Evolutionary conservation across 37 sponge, comb jelly and placozoan genomes (phyloP).

Genomic region (Cliona cf. orientalis): DNA sequence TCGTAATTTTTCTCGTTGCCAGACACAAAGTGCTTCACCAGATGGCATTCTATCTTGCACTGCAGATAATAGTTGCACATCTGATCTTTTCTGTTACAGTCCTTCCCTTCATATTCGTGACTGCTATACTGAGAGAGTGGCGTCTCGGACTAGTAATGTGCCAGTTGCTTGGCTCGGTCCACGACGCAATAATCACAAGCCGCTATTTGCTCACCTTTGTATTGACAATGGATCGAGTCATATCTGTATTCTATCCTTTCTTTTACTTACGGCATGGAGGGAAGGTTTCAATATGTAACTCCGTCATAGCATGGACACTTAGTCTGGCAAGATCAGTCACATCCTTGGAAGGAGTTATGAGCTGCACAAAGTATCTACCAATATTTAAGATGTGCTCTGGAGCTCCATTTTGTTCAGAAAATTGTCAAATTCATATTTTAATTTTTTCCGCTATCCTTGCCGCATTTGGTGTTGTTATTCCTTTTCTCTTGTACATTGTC

Average conservation of each 20-base stretch:
- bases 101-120: not conserved
- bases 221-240: constrained; percentile 7
- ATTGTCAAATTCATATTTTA: no score
- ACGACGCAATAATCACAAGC: not conserved
- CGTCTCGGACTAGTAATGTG: not conserved
- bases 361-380: no score
- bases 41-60: not conserved
- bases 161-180: not conserved
- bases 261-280: not conserved
- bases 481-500: no score
- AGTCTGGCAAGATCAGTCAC: no score
- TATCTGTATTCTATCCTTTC: constrained; percentile 7
- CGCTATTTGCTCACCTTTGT: not conserved
- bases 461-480: no score
- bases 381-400: no score
- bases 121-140: not conserved
- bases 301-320: no score
- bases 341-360: no score
- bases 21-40: not conserved
- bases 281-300: no score
- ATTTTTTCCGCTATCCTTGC: no score
- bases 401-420: no score
- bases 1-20: not conserved
- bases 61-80: constrained; percentile 2
- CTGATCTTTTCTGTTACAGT: not conserved